Percentiles rank a stretch among this genome's conserved stretches.
These are phyloP conservation scores for Synanthedon myopaeformis DNA, from an alignment of 2,888 invertebrate genomes.

Conservation along the genomic window DNA sequence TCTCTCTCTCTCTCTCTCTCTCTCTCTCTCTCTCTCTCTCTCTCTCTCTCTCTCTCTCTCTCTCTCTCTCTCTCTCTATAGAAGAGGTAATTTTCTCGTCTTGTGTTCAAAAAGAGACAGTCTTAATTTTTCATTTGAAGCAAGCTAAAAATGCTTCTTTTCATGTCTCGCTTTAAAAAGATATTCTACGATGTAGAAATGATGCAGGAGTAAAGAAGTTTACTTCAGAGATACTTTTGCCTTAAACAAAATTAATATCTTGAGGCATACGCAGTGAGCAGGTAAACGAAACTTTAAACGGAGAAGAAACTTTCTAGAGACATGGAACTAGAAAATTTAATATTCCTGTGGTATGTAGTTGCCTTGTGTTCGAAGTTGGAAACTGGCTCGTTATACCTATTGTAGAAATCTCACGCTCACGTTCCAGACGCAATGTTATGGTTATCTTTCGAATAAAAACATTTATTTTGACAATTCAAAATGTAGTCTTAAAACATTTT, in stretches of 20 bases:
- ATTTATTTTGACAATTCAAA: no score
- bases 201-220: no score
- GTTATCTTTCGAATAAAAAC: neutral
- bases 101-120: neutral
- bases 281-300: slow-evolving; percentile 48
- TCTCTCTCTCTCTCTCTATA: no score
- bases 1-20: no score
- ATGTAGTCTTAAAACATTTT: neutral
- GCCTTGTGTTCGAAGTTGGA: slow-evolving; percentile 3
- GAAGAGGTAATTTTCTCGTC: neutral
- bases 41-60: no score
- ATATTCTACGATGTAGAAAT: no score
- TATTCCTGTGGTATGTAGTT: slow-evolving; percentile 34
- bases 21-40: no score
- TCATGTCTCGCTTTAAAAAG: no score
- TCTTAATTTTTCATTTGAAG: no score
- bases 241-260: slow-evolving; percentile 44
- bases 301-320: slow-evolving; percentile 44
- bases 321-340: slow-evolving; percentile 52
- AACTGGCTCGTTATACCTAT: slow-evolving; percentile 5
- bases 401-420: neutral
- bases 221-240: no score
- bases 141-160: no score
- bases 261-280: slow-evolving; percentile 24
- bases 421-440: neutral